These are phyloP conservation scores for Himalopsyche phryganea DNA, from an alignment of 1,140 invertebrate genomes.

Conservation along the genomic window DNA sequence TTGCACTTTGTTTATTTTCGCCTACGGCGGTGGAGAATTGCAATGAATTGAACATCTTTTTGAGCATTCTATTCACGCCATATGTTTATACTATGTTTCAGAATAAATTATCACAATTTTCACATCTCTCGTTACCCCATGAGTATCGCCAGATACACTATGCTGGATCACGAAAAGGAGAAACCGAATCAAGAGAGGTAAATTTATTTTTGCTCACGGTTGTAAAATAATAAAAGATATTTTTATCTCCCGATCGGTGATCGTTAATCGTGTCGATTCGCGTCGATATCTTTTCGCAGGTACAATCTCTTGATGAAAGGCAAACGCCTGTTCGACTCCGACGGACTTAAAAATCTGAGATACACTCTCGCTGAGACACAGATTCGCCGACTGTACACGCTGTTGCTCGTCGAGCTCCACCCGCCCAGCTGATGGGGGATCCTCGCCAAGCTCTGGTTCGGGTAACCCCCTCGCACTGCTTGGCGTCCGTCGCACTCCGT, in stretches of 20 bases:
- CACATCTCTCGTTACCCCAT: constrained; percentile 84
- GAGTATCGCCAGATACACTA: constrained; percentile 84
- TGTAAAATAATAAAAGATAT: no score
- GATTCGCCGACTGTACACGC: constrained; percentile 70
- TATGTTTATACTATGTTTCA: constrained; percentile 34
- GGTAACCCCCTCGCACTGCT: constrained; percentile 36
- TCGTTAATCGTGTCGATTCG: background rate
- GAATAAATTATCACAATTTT: constrained; percentile 70
- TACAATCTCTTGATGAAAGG: constrained; percentile 82
- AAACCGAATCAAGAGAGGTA: constrained; percentile 85
- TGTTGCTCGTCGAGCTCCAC: constrained; percentile 66
- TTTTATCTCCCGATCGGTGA: no score
- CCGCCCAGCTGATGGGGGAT: constrained; percentile 53
- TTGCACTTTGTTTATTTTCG: no score
- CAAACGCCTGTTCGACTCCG: constrained; percentile 74
- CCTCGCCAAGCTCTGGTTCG: constrained; percentile 52
- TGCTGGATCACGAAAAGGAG: constrained; percentile 85
- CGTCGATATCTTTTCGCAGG: constrained; percentile 50
- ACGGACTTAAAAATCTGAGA: constrained; percentile 83
- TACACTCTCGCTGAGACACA: constrained; percentile 71
- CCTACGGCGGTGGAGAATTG: no score
- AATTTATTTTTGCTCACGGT: constrained; percentile 24
- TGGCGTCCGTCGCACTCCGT: no score
- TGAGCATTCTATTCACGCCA: no score
- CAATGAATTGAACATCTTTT: no score